Evolutionary conservation across 2,888 invertebrate genomes (phyloP), one percentile per base, ranked within the genome.

Genomic region (Slavum lentiscoides): DNA sequence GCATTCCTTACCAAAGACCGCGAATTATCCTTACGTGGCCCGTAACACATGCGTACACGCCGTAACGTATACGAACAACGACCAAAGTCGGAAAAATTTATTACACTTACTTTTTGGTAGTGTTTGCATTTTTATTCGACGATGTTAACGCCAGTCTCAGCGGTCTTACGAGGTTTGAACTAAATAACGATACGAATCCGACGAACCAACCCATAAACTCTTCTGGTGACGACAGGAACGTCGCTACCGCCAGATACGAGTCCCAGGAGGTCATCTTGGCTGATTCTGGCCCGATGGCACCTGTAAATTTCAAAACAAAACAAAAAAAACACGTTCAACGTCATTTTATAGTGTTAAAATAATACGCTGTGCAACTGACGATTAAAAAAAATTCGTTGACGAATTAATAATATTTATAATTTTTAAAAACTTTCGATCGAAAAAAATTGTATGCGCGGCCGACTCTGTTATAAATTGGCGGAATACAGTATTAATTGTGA

Each of bases 191-290:
- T 15, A 80, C 80, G 72, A 80, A 80, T 80, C 80, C 80, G 43
- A 80, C 80, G 30, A 80, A 80, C 80, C 80, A 80, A 15, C 80
- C 80, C 80, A 80, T 72, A 80, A 80, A 80, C 39, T 80, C 80
- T 80, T 80, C 80, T n/a, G 80, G 80, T 58, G 80, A 80, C 37
- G 80, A 72, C 15, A 80, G 55, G 9, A 80, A 80, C 39, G 80
- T 80, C 23, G 80, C 80, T 64, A 80, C 70, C 43, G 80, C 80
- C 64, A 80, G 64, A 72, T 80, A 80, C 39, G 80, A 80, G 30
- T 80, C 80, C 80, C 80, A 80, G 64, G 80, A 80, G 80, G 80
- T 80, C 80, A 80, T 80, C 70, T 80, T 80, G 70, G 80, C 39
- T 66, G 80, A 49, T 23, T 80, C 80, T 66, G 80, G 58, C 64